phyloP scores from a whole-genome alignment of 2,888 invertebrate genomes.

The Lagria hirta region DNA sequence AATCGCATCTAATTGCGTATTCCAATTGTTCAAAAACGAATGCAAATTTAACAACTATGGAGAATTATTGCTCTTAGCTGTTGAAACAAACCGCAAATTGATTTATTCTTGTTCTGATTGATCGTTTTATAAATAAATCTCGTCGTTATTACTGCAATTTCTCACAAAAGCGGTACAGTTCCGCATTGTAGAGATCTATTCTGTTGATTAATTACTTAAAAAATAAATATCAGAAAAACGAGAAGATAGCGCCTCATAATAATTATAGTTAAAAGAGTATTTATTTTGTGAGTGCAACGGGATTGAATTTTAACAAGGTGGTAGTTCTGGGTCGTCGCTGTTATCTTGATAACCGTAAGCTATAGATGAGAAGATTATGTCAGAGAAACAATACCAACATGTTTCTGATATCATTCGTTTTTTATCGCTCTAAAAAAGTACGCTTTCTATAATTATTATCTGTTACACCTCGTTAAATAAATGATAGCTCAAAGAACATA shows the following conservation, averaged over 20 bases:
- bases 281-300: constrained; percentile 17
- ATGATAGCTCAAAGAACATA: too few relatives aligned
- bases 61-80: too few relatives aligned
- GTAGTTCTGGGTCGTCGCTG: constrained; percentile 4
- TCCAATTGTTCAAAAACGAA: too few relatives aligned
- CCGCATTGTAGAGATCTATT: constrained; percentile 17
- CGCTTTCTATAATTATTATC: background rate
- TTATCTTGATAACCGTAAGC: background rate
- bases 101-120: too few relatives aligned
- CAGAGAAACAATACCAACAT: constrained; percentile 11
- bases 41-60: too few relatives aligned
- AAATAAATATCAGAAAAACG: too few relatives aligned
- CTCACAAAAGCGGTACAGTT: constrained; percentile 7
- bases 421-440: constrained; percentile 4
- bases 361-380: constrained; percentile 2
- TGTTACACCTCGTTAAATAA: constrained; percentile 10
- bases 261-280: too few relatives aligned
- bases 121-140: too few relatives aligned
- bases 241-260: too few relatives aligned
- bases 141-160: background rate
- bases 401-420: constrained; percentile 4
- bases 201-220: too few relatives aligned
- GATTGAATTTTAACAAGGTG: constrained; percentile 23
- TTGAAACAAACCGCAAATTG: too few relatives aligned
- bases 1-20: too few relatives aligned